A percentile compares a stretch with the other conserved stretches of the same genome.
Conservation (phyloP, 2,113 vertebrate species). For the Dunckerocampus dactyliophorus region DNA sequence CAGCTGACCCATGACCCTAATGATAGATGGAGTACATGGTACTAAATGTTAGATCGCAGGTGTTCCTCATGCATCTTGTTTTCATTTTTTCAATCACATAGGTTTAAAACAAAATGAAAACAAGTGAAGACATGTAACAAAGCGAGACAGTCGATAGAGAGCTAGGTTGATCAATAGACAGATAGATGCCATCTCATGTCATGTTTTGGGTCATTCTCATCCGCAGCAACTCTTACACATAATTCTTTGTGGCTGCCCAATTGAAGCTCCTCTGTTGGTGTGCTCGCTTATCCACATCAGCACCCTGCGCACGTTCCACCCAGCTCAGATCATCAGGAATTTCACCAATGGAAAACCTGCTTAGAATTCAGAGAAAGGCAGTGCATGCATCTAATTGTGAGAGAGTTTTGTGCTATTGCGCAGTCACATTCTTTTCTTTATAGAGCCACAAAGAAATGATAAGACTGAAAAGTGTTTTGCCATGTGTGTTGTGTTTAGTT, state of each 20-base stretch:
- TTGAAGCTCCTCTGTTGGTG: slow-evolving; percentile 40
- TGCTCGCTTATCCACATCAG: slow-evolving; percentile 65
- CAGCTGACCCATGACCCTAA: too few relatives aligned
- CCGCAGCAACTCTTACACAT: slow-evolving; percentile 63
- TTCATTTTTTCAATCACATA: too few relatives aligned
- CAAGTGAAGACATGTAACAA: too few relatives aligned
- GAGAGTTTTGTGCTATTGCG: slow-evolving; percentile 44
- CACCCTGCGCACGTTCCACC: slow-evolving; percentile 59
- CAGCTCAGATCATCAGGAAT: slow-evolving; percentile 71
- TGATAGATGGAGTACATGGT: too few relatives aligned
- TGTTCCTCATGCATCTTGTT: too few relatives aligned
- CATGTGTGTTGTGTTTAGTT: not conserved
- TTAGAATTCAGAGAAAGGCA: slow-evolving; percentile 66
- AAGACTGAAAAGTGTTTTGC: slow-evolving; percentile 3
- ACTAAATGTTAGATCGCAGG: too few relatives aligned
- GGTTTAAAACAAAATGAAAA: too few relatives aligned
- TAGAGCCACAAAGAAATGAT: slow-evolving; percentile 36
- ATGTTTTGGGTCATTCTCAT: slow-evolving; percentile 57
- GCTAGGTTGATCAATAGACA: too few relatives aligned
- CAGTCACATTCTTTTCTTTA: slow-evolving; percentile 31
- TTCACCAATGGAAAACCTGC: slow-evolving; percentile 67
- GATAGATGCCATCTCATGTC: slow-evolving; percentile 25
- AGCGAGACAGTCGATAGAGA: too few relatives aligned
- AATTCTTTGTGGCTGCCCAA: slow-evolving; percentile 55
- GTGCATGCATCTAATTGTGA: slow-evolving; percentile 61